Base-by-base conservation (phyloP, 2,888 invertebrate genomes). In the Galerucella calmariensis region DNA sequence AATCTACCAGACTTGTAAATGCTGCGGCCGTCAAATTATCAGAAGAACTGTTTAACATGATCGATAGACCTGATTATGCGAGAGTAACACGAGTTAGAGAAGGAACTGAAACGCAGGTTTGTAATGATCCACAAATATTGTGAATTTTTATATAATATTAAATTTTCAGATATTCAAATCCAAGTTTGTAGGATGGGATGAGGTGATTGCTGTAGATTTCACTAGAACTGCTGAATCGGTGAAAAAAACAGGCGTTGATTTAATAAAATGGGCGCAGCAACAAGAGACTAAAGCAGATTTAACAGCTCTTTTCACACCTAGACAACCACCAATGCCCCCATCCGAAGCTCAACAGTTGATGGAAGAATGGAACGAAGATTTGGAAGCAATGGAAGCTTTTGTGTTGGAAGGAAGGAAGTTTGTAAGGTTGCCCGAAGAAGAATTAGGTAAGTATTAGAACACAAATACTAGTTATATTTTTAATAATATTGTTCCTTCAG, bases 141-240 rank as follows among this genome's bases (percentile, higher is more conserved):
- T 56, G 14, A 10, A 58, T 58, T 10, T 24, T 24, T 0, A 35
- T 14, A 14, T 27, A 16, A 14, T 35, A 27, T 24, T 24, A 12
- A 61, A 10, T 35, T 61, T 81, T 27, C 81, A 95, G 91, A 93
- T 98, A 79, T 99, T 99, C 89, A 98, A 99, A 88, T 95, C 95
- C 0, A 98, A 99, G 88, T 99, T 99, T 88, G 88, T 92, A 65
- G 98, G 97, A 10, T 99, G 99, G 99, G 98, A 99, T 86, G 99
- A 99, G 88, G 97, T 99, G 20, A 97, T 99, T 82, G 98, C 97
- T 0, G 99, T 99, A 9, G 99, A 99, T 89, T 99, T 97, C 88
- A 99, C 99, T 0, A 92, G 99, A 79, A 99, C 99, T 0, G 98
- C 98, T 0, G 98, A 97, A 86, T 98, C 98, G 0, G 98, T 99